Evolutionary conservation across 1,140 invertebrate genomes (phyloP).

Genomic region (Aricia agestis): DNA sequence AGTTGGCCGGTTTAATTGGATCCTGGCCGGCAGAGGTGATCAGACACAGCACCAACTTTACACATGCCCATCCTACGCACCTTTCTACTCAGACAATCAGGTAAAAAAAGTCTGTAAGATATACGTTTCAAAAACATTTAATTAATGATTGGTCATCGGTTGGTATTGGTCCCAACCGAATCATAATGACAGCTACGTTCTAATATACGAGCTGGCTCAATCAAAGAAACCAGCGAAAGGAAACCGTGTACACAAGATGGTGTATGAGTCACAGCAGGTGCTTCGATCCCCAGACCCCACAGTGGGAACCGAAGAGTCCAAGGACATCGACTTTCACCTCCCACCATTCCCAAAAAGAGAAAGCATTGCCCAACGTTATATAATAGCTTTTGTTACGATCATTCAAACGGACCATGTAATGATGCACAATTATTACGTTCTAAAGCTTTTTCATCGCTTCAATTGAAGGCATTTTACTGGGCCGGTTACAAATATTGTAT

Average conservation of each 20-base stretch:
- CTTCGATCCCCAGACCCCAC: background rate
- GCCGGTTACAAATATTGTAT: too few species aligned
- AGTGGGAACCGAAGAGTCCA: slow-evolving; percentile 28
- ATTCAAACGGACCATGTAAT: background rate
- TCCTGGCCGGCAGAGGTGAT: too few species aligned
- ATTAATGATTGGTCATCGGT: too few species aligned
- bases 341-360: slow-evolving; percentile 46
- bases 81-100: too few species aligned
- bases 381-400: slow-evolving; percentile 2
- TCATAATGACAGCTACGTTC: background rate
- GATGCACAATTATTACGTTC: background rate
- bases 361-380: slow-evolving; percentile 35
- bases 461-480: background rate
- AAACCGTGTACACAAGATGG: background rate
- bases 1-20: too few species aligned
- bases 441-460: background rate
- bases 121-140: too few species aligned
- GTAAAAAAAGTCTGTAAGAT: too few species aligned
- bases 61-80: too few species aligned
- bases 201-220: background rate
- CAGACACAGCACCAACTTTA: too few species aligned
- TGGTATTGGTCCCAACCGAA: background rate
- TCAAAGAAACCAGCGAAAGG: background rate
- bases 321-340: slow-evolving; percentile 56
- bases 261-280: background rate